A percentile compares a stretch with the other conserved stretches of the same genome.
Conservation (phyloP, 2,888 invertebrate species). For the Metacarcinus magister region DNA sequence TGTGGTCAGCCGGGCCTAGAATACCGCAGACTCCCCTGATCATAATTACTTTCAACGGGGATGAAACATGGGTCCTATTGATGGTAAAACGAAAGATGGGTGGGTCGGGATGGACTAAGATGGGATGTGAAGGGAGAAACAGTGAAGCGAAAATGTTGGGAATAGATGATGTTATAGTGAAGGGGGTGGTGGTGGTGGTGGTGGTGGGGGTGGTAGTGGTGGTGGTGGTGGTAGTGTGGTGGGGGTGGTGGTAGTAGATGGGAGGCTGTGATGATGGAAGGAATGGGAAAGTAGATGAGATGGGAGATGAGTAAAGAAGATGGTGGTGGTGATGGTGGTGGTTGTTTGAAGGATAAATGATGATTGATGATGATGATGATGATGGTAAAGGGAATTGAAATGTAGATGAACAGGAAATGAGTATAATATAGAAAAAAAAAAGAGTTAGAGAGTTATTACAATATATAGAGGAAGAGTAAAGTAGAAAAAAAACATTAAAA, state of each 20-base stretch:
- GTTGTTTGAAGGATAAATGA: background rate
- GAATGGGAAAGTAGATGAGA: background rate
- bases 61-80: conserved; percentile 67
- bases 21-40: conserved; percentile 52
- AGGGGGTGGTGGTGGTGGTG: background rate
- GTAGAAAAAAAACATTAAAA: background rate
- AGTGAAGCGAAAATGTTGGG: background rate
- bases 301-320: background rate
- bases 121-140: too few relatives aligned
- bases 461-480: background rate
- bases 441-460: background rate
- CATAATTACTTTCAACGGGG: conserved; percentile 68
- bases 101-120: background rate
- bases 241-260: background rate
- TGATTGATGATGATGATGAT: background rate
- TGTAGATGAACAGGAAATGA: too few relatives aligned
- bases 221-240: too few relatives aligned
- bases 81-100: conserved; percentile 57
- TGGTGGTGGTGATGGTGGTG: background rate
- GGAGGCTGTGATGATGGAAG: background rate
- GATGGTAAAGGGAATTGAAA: too few relatives aligned
- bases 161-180: background rate
- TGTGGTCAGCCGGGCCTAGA: background rate
- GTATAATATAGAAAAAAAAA: background rate
- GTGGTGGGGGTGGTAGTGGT: background rate